Percentiles rank a stretch among this genome's conserved stretches.
phyloP scores from a whole-genome alignment of 2,888 invertebrate species.

The Emmelina monodactyla region DNA sequence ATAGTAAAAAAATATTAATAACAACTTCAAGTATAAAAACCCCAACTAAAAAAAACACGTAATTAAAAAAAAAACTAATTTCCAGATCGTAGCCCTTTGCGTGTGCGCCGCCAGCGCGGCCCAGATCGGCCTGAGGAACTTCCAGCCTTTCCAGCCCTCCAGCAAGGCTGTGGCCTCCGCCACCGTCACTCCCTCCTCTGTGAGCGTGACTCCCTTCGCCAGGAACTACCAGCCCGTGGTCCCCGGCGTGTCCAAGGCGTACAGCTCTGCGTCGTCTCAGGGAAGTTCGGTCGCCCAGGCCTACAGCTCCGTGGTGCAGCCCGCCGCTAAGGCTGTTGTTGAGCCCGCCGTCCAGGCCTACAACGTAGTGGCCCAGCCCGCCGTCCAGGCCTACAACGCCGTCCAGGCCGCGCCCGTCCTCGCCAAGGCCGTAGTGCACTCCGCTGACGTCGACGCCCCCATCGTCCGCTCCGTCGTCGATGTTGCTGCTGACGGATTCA shows the following conservation, averaged over 20 bases:
- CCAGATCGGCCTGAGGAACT: too few species aligned
- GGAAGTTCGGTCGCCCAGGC: neutral
- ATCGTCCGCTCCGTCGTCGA: slow-evolving; percentile 23
- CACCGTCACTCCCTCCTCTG: slow-evolving; percentile 2
- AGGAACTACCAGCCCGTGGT: neutral
- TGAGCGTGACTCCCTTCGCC: neutral
- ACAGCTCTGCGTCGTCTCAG: neutral
- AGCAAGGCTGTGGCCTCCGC: slow-evolving; percentile 13
- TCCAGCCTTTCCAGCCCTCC: slow-evolving; percentile 11
- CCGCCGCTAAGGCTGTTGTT: slow-evolving; percentile 5
- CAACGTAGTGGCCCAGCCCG: slow-evolving; percentile 6
- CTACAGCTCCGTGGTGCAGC: slow-evolving; percentile 1
- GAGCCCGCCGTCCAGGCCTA: slow-evolving; percentile 3
- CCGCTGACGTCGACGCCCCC: slow-evolving; percentile 19
- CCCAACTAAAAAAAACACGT: too few species aligned
- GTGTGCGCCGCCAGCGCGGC: slow-evolving; percentile 29
- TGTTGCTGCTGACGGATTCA: slow-evolving; percentile 22
- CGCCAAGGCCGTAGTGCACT: slow-evolving; percentile 2
- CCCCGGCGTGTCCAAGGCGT: neutral
- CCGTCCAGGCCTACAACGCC: neutral
- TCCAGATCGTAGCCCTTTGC: slow-evolving; percentile 20
- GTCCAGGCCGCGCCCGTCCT: slow-evolving; percentile 3
- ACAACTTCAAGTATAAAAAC: too few species aligned
- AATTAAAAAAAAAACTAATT: too few species aligned
- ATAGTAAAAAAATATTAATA: too few species aligned